Base-by-base conservation (phyloP, 2,113 vertebrate species). In the Pleuronectes platessa region DNA sequence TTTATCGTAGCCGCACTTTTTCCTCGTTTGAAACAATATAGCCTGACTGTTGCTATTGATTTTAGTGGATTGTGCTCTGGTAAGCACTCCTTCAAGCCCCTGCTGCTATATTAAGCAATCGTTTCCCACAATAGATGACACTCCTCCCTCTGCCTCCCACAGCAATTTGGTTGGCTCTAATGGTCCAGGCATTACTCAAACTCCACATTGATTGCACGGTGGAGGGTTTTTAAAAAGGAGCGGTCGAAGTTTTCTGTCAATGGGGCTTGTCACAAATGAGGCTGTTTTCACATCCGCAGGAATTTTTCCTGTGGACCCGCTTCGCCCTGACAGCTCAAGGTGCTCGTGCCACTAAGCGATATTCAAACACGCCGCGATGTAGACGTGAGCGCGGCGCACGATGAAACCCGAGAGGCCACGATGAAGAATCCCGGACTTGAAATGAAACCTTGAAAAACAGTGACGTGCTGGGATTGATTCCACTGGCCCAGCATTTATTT, bases 31-130 rank as follows among this genome's bases (percentile, higher is more conserved):
- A 95, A 95, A 94, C 92, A 92, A 95, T 93, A 78, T 86, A 71
- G 84, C 84, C 86, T 93, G 95, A 93, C 94, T 89, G 93, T 90
- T 91, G 93, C 93, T 94, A 97, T 97, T 92, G 96, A 97, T 97
- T 92, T 83, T 42, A 90, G 91, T 86, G 93, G 94, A 93, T 79
- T 93, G 95, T 87, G 92, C 84, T 93, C 78, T 86, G 94, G 90
- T 92, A 93, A 94, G 94, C 89, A 93, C 86, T 94, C 94, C 94
- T 95, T 65, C 51, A 94, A 95, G 94, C 95, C 93, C 82, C 93
- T 61, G 89, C 91, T 82, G 94, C 93, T 94, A 92, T 95, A 96
- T 97, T 96, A 96, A 97, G 95, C 95, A 94, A 95, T 96, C 94
- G 92, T 95, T 96, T 94, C 90, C 96, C 95, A 92, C 78, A 92